phyloP scores from a whole-genome alignment of 2,113 vertebrate species.

The Serinus canaria region DNA sequence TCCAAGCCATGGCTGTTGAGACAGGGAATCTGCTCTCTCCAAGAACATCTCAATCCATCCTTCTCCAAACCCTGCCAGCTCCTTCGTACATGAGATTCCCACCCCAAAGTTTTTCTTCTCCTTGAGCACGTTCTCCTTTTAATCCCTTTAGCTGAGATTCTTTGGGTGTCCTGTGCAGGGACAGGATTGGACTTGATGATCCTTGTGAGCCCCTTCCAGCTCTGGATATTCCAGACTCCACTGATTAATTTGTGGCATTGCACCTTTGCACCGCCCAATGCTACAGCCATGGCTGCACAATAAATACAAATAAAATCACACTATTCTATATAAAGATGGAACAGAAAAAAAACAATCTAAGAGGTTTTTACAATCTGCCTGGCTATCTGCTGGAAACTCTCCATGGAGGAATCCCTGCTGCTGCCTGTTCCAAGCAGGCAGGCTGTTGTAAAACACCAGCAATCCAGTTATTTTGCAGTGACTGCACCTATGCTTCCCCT shows the following conservation, averaged over 20 bases:
- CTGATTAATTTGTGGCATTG: neutral
- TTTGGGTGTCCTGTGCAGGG: neutral
- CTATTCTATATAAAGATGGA: neutral
- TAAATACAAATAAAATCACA: neutral
- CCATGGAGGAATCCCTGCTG: neutral
- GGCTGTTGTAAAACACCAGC: neutral
- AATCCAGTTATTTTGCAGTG: neutral
- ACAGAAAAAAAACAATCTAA: neutral
- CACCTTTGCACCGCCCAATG: neutral
- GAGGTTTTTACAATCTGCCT: conserved; percentile 30
- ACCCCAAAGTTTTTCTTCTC: neutral
- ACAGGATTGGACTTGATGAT: neutral
- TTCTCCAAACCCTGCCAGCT: neutral
- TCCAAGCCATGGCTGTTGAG: neutral
- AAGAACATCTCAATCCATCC: neutral
- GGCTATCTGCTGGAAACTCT: conserved; percentile 32
- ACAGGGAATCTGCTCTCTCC: neutral
- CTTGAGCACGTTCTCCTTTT: neutral
- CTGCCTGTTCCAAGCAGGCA: conserved; percentile 2
- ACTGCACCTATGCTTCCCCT: neutral
- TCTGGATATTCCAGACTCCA: neutral
- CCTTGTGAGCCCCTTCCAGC: neutral
- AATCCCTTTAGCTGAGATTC: neutral
- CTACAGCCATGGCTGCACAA: rapidly evolving
- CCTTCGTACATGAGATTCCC: rapidly evolving